Evolutionary conservation across 64 coral and sea anemone genomes (phyloP).

Genomic region (Montipora cactus): DNA sequence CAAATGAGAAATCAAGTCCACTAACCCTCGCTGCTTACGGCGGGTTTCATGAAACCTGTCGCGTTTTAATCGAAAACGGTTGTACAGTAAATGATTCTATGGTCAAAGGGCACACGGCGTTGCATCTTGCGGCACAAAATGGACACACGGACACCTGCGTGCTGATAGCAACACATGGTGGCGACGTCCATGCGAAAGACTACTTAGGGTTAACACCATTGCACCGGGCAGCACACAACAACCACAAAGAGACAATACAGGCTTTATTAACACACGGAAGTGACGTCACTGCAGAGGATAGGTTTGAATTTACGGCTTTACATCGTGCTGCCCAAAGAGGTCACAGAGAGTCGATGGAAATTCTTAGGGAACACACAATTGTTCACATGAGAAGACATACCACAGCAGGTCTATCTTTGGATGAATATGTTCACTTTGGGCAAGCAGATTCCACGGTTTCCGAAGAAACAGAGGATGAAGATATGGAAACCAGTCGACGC

Average conservation of each 20-base stretch:
- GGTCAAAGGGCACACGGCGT: slow-evolving; percentile 58
- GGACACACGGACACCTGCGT: slow-evolving; percentile 68
- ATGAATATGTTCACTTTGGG: slow-evolving; percentile 37
- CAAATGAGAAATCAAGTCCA: slow-evolving; percentile 64
- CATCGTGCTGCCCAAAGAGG: slow-evolving; percentile 74
- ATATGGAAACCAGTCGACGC: neutral
- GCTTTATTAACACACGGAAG: slow-evolving; percentile 62
- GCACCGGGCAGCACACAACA: slow-evolving; percentile 87
- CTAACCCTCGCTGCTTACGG: slow-evolving; percentile 77
- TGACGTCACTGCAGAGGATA: slow-evolving; percentile 59
- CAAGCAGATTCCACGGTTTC: slow-evolving; percentile 25
- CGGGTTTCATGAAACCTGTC: slow-evolving; percentile 54
- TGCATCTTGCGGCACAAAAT: slow-evolving; percentile 88
- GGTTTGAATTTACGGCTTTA: slow-evolving; percentile 74
- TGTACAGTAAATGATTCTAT: slow-evolving; percentile 51
- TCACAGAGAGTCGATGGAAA: slow-evolving; percentile 64
- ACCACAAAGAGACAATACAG: slow-evolving; percentile 65
- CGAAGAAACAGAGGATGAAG: neutral
- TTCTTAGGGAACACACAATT: slow-evolving; percentile 58
- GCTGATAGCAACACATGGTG: slow-evolving; percentile 58
- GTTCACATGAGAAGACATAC: slow-evolving; percentile 36
- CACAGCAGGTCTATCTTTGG: neutral
- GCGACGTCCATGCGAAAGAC: slow-evolving; percentile 57
- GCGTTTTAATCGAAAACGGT: slow-evolving; percentile 60
- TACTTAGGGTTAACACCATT: slow-evolving; percentile 67